Evolutionary conservation across 2,888 invertebrate species (phyloP), one percentile per base, ranked within the genome.

Genomic region (Napeogenes sylphis): DNA sequence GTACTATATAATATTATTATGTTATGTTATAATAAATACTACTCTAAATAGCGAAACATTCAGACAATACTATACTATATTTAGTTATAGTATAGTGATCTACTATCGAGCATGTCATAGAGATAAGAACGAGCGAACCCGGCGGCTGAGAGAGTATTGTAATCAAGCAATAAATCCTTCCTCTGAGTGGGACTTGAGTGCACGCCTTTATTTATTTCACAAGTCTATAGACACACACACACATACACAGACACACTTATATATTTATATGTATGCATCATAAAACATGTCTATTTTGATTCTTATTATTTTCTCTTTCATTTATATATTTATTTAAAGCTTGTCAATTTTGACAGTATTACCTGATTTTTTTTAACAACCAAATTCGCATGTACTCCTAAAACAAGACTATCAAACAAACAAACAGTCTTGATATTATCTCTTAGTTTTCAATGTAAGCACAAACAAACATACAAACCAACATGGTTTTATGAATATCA

Each of bases 161-260:
- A 78, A 80, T 80, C 82, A 76, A 75, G 67, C 70, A 74, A 82
- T 83, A 83, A 81, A 83, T 82, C 71, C 69, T 59, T 45, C 56
- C 55, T 66, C 71, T 70, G 74, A 75, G 74, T 71, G 59, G 64
- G 61, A 69, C 61, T 54, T 60, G 57, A 47, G 12, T 53, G 59
- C 61, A 62, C 61, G 61, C 63, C 70, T 70, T 71, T 73, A 74
- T 75, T 77, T 77, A 73, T 72, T 67, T 69, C 68, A 59, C 46
- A 45, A 46, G 55, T 33, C 61, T 61, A 59, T 64, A 67, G 46
- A 59, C 64, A 47, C 45, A 2, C 12, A 12, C n/a, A 2, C 56
- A 53, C 30, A 59, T 1, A 35, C 12, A 42, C 2, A 10, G 0
- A 38, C 38, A 38, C 10, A 2, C 10, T 4, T 42, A 42, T 42